These are phyloP conservation scores for Ptilonorhynchus violaceus DNA, from an alignment of 2,113 vertebrate species.

Conservation along the genomic window DNA sequence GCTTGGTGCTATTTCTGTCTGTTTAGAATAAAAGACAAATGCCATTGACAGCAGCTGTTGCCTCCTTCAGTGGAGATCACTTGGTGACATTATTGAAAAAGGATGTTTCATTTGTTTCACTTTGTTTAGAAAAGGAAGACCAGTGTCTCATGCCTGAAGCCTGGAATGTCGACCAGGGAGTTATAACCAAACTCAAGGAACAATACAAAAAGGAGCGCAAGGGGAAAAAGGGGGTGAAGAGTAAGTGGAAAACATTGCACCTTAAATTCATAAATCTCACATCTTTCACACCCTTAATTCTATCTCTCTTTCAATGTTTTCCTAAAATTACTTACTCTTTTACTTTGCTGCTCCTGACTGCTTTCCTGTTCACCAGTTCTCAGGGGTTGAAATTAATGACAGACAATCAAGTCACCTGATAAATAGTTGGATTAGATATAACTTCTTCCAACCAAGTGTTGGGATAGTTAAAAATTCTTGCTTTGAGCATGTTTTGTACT, in stretches of 20 bases:
- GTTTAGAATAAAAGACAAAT: conserved; percentile 50
- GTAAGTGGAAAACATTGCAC: conserved; percentile 92
- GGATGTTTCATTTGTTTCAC: conserved; percentile 86
- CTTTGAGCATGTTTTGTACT: not conserved
- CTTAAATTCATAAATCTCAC: conserved; percentile 72
- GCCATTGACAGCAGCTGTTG: conserved; percentile 43
- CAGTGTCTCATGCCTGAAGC: conserved; percentile 93
- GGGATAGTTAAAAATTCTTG: conserved; percentile 19
- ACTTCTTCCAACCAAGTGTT: conserved; percentile 2
- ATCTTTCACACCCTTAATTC: conserved; percentile 70
- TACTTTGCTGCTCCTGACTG: conserved; percentile 79
- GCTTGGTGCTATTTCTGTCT: conserved; percentile 48
- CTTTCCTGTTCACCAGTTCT: conserved; percentile 72
- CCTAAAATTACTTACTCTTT: conserved; percentile 81
- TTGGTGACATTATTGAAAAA: conserved; percentile 78
- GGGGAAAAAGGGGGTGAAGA: conserved; percentile 99
- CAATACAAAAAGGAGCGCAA: conserved; percentile 99
- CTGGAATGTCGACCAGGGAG: conserved; percentile 99
- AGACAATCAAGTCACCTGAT: conserved; percentile 17
- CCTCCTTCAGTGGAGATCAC: conserved; percentile 52
- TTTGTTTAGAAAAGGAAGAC: conserved; percentile 98
- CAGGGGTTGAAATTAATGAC: conserved; percentile 78
- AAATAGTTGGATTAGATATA: conserved; percentile 34
- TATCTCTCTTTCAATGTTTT: conserved; percentile 80
- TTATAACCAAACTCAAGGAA: conserved; percentile 99